phyloP scores from a whole-genome alignment of 1,140 invertebrate species.

The Microplitis mediator region DNA sequence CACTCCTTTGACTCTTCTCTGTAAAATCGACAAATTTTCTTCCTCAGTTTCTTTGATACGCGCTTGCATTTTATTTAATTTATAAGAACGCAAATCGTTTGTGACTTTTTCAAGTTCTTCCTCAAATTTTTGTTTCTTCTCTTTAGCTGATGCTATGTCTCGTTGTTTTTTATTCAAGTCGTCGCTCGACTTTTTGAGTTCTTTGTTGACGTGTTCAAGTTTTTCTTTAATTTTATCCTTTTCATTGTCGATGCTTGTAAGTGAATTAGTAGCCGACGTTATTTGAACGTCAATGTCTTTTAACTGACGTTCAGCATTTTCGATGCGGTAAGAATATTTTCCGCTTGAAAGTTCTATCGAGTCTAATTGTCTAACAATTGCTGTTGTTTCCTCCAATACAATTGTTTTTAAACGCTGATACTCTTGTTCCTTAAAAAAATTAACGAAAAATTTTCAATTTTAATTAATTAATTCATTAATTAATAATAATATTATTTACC shows the following conservation, averaged over 20 bases:
- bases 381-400: slow-evolving; percentile 80
- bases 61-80: slow-evolving; percentile 93
- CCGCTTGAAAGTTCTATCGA: slow-evolving; percentile 90
- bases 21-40: slow-evolving; percentile 92
- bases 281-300: slow-evolving; percentile 81
- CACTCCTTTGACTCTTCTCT: slow-evolving; percentile 81
- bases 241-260: not conserved
- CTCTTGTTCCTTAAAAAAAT: slow-evolving; percentile 72
- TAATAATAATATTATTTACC: not conserved
- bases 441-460: not conserved
- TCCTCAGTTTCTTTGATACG: slow-evolving; percentile 86
- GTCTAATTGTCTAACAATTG: slow-evolving; percentile 83
- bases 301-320: slow-evolving; percentile 82
- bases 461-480: not conserved
- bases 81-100: slow-evolving; percentile 87
- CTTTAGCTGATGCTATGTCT: slow-evolving; percentile 71
- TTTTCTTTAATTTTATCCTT: not conserved
- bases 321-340: slow-evolving; percentile 86
- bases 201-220: slow-evolving; percentile 73
- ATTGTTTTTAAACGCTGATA: slow-evolving; percentile 92
- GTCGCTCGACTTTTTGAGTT: slow-evolving; percentile 85
- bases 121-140: slow-evolving; percentile 79
- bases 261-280: slow-evolving; percentile 72
- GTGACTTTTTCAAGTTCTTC: slow-evolving; percentile 80
- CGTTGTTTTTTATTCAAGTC: slow-evolving; percentile 88